Evolutionary conservation across 2,888 invertebrate genomes (phyloP).

Genomic region (Athalia cordata): DNA sequence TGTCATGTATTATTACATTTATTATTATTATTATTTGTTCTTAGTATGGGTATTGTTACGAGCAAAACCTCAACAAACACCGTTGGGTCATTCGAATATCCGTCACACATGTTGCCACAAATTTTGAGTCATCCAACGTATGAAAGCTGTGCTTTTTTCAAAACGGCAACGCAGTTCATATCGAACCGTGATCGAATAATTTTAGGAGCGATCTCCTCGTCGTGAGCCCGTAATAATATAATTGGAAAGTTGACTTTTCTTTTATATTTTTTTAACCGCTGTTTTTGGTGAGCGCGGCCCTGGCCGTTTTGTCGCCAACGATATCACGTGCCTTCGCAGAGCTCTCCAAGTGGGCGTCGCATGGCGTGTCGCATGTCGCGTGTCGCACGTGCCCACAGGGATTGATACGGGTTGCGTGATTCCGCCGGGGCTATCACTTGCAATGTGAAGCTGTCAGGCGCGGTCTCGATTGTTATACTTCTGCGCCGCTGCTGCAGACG

Average conservation of each 20-base stretch:
- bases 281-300: constrained; percentile 36
- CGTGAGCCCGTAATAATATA: too few species aligned
- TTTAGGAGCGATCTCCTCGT: too few species aligned
- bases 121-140: not conserved
- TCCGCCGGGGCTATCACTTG: constrained; percentile 33
- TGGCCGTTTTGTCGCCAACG: constrained; percentile 59
- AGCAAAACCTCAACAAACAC: not conserved
- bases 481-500: too few species aligned
- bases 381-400: constrained; percentile 61
- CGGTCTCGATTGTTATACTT: constrained; percentile 12
- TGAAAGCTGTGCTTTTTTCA: too few species aligned
- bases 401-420: constrained; percentile 50
- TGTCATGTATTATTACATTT: not conserved
- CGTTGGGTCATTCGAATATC: constrained; percentile 43
- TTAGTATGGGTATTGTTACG: too few species aligned
- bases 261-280: too few species aligned
- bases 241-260: too few species aligned
- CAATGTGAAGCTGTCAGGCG: constrained; percentile 12
- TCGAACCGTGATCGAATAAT: too few species aligned
- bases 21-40: constrained; percentile 5
- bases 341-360: constrained; percentile 55
- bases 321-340: constrained; percentile 52
- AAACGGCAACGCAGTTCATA: too few species aligned
- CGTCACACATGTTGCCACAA: constrained; percentile 31
- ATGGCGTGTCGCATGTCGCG: constrained; percentile 52